A percentile compares a stretch with the other conserved stretches of the same genome.
These are phyloP conservation scores for Troides oblongomaculatus DNA, from an alignment of 2,888 invertebrate species.

Conservation along the genomic window DNA sequence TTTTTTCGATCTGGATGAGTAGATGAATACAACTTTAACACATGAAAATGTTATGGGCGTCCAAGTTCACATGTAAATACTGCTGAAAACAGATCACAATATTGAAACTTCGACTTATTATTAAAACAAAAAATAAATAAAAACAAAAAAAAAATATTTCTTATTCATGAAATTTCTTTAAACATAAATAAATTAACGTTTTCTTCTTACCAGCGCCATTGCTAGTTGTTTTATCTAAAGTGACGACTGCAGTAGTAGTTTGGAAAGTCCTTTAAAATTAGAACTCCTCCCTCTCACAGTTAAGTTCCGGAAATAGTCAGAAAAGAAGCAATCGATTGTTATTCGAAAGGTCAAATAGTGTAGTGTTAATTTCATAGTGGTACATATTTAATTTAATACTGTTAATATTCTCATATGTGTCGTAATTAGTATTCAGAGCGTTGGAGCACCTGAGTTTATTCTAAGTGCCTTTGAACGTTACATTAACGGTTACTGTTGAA, in stretches of 20 bases:
- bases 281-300: slow-evolving; percentile 7
- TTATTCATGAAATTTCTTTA: too few species aligned
- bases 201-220: background rate
- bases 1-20: too few species aligned
- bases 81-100: too few species aligned
- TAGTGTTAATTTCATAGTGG: background rate
- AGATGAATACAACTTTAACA: too few species aligned
- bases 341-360: slow-evolving; percentile 14
- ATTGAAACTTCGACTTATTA: too few species aligned
- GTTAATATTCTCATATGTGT: slow-evolving; percentile 2
- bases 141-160: too few species aligned
- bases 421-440: background rate
- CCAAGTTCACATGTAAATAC: too few species aligned
- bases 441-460: background rate
- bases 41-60: too few species aligned
- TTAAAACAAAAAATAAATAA: too few species aligned
- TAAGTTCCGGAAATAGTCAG: slow-evolving; percentile 15
- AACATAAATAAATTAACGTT: background rate
- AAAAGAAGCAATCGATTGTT: slow-evolving; percentile 15
- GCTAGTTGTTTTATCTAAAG: slow-evolving; percentile 5
- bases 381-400: slow-evolving; percentile 7
- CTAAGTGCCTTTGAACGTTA: slow-evolving; percentile 1
- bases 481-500: background rate
- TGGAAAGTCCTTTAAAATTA: slow-evolving; percentile 17
- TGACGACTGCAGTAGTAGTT: slow-evolving; percentile 7